Evolutionary conservation across 2,797 vertebrate genomes (phyloP).

Genomic region (Melanotaenia nigrans): DNA sequence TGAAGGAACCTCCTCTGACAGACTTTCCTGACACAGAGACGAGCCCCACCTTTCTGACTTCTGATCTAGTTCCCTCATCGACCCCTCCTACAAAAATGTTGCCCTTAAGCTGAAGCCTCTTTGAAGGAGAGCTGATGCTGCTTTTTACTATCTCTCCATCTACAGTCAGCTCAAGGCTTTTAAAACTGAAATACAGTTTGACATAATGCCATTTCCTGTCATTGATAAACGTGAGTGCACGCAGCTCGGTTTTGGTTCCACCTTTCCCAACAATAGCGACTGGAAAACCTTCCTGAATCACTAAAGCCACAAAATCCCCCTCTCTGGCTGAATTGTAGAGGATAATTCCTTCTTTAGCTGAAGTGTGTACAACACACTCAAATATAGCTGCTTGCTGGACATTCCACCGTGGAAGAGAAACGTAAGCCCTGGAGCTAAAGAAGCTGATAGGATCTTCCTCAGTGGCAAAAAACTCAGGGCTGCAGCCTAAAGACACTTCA

Average conservation of each 20-base stretch:
- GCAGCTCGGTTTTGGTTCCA: constrained; percentile 81
- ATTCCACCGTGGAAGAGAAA: constrained; percentile 86
- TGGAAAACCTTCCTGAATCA: constrained; percentile 87
- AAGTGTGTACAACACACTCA: constrained; percentile 86
- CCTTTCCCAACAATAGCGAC: constrained; percentile 83
- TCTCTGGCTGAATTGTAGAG: constrained; percentile 86
- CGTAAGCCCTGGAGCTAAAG: constrained; percentile 92
- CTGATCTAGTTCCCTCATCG: constrained; percentile 80
- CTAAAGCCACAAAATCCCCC: constrained; percentile 88
- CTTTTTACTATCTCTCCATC: constrained; percentile 84
- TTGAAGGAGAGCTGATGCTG: constrained; percentile 73
- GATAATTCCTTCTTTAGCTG: constrained; percentile 85
- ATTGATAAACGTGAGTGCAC: constrained; percentile 80
- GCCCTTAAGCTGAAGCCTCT: constrained; percentile 80
- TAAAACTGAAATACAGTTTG: constrained; percentile 81
- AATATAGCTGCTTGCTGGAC: constrained; percentile 75
- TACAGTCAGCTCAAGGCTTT: constrained; percentile 84
- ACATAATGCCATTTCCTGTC: constrained; percentile 88
- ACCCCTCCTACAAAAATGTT: constrained; percentile 89
- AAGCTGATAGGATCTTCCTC: constrained; percentile 91
- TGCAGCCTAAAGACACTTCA: constrained; percentile 92
- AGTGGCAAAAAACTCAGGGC: constrained; percentile 89
- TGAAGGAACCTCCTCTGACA: constrained; percentile 88
- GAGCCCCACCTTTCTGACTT: constrained; percentile 83
- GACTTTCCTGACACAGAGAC: constrained; percentile 85